Evolutionary conservation across 2,113 vertebrate species (phyloP), one percentile per base, ranked within the genome.

Genomic region (Lutjanus erythropterus): DNA sequence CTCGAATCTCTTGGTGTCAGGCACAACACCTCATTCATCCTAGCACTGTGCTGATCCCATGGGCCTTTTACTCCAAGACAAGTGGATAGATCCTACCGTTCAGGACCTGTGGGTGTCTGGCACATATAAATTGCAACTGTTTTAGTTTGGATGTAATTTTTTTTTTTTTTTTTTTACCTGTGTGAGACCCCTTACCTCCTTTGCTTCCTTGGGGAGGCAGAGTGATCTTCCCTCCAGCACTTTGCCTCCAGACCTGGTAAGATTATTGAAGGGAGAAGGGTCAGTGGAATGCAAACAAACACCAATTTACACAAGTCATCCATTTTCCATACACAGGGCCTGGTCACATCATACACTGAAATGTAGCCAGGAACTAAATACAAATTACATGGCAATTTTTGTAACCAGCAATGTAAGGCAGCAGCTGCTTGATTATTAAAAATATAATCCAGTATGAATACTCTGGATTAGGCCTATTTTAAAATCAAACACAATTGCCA

Each of bases 21-120:
- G 50, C 62, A 71, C 79, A 78, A 84, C 66, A 75, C 78, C 82
- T 87, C 89, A 89, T 93, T 89, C 86, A 83, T 91, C 75, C 84
- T 47, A 66, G 31, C 62, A 71, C 81, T 61, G 79, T 52, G 80
- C 75, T 46, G 80, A 83, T 88, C 87, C 83, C 82, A 53, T 25
- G 72, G 83, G 83, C 82, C 88, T 86, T 78, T 90, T 73, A 84
- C 73, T 74, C 69, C 46, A 39, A 80, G 78, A 91, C 86, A 61
- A 81, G 79, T 50, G 78, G 88, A 85, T 80, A 71, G 66, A 87
- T 87, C 80, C 78, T 78, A 78, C 79, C 16, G 31, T 77, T 69
- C 74, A 70, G 35, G 56, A 78, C 73, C 42, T 55, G 67, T 78
- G 75, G 75, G 65, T 44, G 79, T 88, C 59, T 92, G 86, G 80